Base-by-base conservation (phyloP, 2,797 vertebrate species). In the Poeciliopsis presidionis region DNA sequence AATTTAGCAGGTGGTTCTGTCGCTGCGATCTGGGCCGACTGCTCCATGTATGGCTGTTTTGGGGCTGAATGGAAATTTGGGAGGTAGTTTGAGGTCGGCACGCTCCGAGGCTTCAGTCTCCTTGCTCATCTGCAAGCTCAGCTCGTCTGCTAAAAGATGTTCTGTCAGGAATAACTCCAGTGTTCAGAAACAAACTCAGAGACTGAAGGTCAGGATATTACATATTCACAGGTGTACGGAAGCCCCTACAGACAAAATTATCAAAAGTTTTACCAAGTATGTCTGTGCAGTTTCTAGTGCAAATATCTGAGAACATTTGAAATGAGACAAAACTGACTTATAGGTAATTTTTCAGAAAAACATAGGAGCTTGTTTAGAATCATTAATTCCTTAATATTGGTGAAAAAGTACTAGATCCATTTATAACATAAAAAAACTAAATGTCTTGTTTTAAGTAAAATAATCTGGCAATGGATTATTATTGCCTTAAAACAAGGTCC, bases 21-120 rank as follows among this genome's bases (percentile, higher is more conserved):
- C 7, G n/a, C 82, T 81, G 81, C 79, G 75, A 84, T 88, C 88
- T 82, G 0, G 18, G 36, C 85, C 85, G 39, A 6, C 73, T 81
- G 88, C 84, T 92, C 92, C 94, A 92, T 94, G 89, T 93, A 93
- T 80, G 93, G 93, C 75, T 74, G 84, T 92, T 65, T 78, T 75
- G 80, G 33, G 43, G 82, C 79, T 46, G 69, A 85, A 69, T 88
- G 90, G 92, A 93, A 93, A 93, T 59, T 81, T 57, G 0, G 55
- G 70, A 76, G 76, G 47, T 20, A 78, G 47, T 77, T 76, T 45
- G 89, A 89, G 89, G 90, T 91, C 87, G 81, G 81, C 77, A 85
- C 55, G 72, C 82, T 89, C 80, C 0, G 80, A 59, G 80, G 85
- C 86, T 80, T 72, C 77, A 41, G 74, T 9, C 39, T 41, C 63